Base-by-base conservation (phyloP, 2,797 vertebrate species). In the Botia almorhae region DNA sequence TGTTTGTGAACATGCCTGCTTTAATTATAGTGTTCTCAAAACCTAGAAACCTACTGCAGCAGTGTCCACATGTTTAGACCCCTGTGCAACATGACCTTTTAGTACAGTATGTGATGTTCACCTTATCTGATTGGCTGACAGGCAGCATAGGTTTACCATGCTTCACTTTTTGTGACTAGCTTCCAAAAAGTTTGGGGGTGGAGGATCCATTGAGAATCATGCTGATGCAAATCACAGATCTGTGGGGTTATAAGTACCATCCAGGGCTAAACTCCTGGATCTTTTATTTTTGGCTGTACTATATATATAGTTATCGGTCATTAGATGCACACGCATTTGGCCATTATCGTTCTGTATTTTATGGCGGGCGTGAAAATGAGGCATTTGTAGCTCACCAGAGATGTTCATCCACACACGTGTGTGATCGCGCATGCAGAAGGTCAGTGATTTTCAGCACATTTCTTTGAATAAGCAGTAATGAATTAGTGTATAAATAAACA, bases 41-140 rank as follows among this genome's bases (percentile, higher is more conserved):
- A 83, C 73, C 76, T 36, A 81, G 64, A 83, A 83, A 81, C 68
- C 81, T 70, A 60, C 46, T 48, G 74, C 13, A 78, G 13, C 17
- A 70, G 55, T 64, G 29, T 36, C 23, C 26, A 64, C 29, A 36
- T 2, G 17, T 64, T 64, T 33, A 14, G 29, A 61, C 58, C 26
- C 60, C 13, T 61, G 39, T 43, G 21, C 14, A n/a, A 11, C 55
- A 11, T 16, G 19, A 58, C 19, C 21, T 11, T 58, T 58, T 7
- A 21, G n/a, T 43, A 43, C 4, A 43, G 39, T 43, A 43, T 43
- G 48, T 51, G 12, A 51, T 51, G 0, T 63, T 12, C 6, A 74
- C 16, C 48, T 12, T 43, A 7, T 1, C 39, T 43, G 7, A 43
- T 43, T 43, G 39, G 39, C 8, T 10, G 39, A 43, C 1, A 43